Base-by-base conservation (phyloP, 2,797 vertebrate species). In the Mus minutoides region DNA sequence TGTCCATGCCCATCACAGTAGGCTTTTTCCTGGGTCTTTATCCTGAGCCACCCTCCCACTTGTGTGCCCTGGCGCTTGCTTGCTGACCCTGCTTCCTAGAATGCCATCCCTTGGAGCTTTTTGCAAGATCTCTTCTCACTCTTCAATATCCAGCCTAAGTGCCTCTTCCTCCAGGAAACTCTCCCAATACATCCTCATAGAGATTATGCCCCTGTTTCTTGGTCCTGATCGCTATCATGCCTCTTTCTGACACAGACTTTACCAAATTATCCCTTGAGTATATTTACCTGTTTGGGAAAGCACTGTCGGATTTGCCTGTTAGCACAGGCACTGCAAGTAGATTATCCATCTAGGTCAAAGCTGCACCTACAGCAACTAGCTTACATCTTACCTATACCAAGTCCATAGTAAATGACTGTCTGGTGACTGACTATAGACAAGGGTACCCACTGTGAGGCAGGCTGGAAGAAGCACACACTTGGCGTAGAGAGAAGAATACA, bases 151-250 rank as follows among this genome's bases (percentile, higher is more conserved):
- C 56, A 93, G 16, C 60, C 37, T 76, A 43, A 58, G 80, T 2
- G 16, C 54, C 29, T 75, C 64, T 94, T 90, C 67, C 62, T 93
- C 89, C 2, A 56, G 75, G 91, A 95, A 94, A 34, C 21, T 79
- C 52, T 91, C 22, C 22, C 8, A 21, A 12, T 37, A 49, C 7
- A 16, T 16, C 31, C 49, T 79, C 43, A 40, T 31, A 29, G 67
- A n/a, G 62, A 56, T 24, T 1, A 4, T 37, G 17, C 9, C 19
- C 9, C 14, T 6, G 19, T 19, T 6, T 3, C 12, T 12, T 12
- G 7, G 11, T 49, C 49, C 17, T 22, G 31, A 62, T 76, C 43
- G 2, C 14, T 26, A 54, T 0, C n/a, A 71, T 6, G 2, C 4
- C n/a, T n/a, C 62, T 58, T 83, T 52, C 31, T 37, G 34, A n/a